Base-by-base conservation (phyloP, 2,888 invertebrate genomes). In the Blastobasis lacticolella region DNA sequence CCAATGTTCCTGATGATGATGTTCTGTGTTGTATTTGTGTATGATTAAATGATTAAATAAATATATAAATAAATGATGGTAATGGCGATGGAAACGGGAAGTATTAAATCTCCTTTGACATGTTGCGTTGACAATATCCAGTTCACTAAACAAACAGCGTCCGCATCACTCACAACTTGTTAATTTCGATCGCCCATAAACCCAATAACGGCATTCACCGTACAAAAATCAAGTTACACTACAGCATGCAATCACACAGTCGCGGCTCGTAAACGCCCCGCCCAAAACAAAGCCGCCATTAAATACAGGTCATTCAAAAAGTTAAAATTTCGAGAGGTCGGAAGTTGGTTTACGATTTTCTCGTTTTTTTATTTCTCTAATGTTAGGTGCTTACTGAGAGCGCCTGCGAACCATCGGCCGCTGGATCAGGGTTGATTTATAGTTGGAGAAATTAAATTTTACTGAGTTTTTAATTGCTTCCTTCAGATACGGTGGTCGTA, bases 381-480 rank as follows among this genome's bases (percentile, higher is more conserved):
- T 46, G 38, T 46, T 44, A 46, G 37, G 47, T 38, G 38, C 46
- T 45, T 45, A 23, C 40, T 23, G 5, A 49, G 45, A 49, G 53
- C 58, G 63, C 52, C 61, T 65, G 68, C 58, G 57, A 57, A 63
- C 56, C 57, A 50, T 69, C 69, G 53, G 49, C 51, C 50, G 53
- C 52, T 60, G 51, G 57, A 61, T 59, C 56, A 60, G 59, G 49
- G 51, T 52, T 73, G 75, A 75, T 75, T 75, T 76, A 75, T 63
- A 64, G 49, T 58, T 43, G 51, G 55, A 60, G 55, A 60, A 69
- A 74, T 73, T 69, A 78, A 79, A 78, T 69, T 78, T 78, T 72
- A 78, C 69, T 71, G 64, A 64, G 61, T 64, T 67, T 70, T 81
- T 81, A 75, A 81, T 75, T 78, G 71, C 77, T 80, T 81, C 78